Evolutionary conservation across 2,888 invertebrate genomes (phyloP).

Genomic region (Tachina grossa): DNA sequence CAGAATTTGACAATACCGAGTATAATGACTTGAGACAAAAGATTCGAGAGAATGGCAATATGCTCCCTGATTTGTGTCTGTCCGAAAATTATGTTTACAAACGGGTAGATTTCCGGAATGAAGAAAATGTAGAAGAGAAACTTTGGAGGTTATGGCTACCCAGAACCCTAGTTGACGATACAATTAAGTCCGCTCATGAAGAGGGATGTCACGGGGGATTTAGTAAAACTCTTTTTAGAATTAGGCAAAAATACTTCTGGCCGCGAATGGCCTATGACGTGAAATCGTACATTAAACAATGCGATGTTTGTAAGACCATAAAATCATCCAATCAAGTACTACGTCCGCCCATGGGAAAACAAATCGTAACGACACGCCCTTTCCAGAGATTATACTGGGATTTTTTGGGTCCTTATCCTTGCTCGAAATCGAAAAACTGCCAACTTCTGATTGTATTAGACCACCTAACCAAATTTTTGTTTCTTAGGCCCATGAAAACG

Average conservation of each 20-base stretch:
- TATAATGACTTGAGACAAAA: conserved; percentile 17
- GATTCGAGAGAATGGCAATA: neutral
- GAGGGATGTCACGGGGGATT: conserved; percentile 32
- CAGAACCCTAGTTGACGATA: neutral
- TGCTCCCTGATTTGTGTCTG: conserved; percentile 18
- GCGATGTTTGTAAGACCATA: conserved; percentile 34
- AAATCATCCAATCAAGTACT: conserved; percentile 16
- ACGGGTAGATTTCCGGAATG: conserved; percentile 7
- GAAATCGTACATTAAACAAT: neutral
- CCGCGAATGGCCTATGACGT: conserved; percentile 24
- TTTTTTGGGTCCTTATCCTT: conserved; percentile 41
- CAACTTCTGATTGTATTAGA: conserved; percentile 28
- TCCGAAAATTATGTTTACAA: conserved; percentile 36
- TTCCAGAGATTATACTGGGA: conserved; percentile 40
- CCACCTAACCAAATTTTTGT: conserved; percentile 41
- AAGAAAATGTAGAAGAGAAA: conserved; percentile 2
- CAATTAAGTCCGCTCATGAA: conserved; percentile 14
- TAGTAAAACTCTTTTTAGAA: conserved; percentile 27
- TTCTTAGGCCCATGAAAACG: conserved; percentile 27
- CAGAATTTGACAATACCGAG: conserved; percentile 23
- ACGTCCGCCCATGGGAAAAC: conserved; percentile 48
- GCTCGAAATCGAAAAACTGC: conserved; percentile 14
- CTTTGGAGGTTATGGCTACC: conserved; percentile 42
- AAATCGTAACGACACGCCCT: conserved; percentile 23
- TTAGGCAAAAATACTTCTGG: conserved; percentile 46